Conservation (phyloP, 2,797 vertebrate species). For the Cephalopachus bancanus region DNA sequence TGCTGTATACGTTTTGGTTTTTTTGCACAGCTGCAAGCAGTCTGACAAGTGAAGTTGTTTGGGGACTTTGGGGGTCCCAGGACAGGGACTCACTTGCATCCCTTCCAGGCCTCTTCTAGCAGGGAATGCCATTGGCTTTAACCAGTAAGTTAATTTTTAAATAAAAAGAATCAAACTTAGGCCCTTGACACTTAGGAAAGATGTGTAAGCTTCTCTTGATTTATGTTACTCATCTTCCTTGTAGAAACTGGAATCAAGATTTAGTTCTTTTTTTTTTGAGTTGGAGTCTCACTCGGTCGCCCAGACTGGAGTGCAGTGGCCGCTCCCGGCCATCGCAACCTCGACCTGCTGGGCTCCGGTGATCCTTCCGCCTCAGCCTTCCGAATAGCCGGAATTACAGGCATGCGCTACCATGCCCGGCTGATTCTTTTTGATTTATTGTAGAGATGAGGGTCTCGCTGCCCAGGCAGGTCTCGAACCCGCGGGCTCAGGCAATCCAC, state of each 20-base stretch:
- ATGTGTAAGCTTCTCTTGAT: slow-evolving; percentile 65
- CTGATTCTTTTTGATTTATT: too few species aligned
- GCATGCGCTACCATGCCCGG: too few species aligned
- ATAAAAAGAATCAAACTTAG: slow-evolving; percentile 69
- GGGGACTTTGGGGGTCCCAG: background rate
- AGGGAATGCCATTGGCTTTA: slow-evolving; percentile 36
- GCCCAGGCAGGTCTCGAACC: too few species aligned
- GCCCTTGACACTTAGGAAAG: slow-evolving; percentile 53
- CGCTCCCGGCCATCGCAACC: too few species aligned
- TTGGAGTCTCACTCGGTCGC: too few species aligned
- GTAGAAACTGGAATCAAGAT: slow-evolving; percentile 69
- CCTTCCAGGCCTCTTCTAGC: slow-evolving; percentile 44
- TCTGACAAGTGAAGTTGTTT: background rate
- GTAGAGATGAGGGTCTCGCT: too few species aligned
- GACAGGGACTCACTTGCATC: background rate
- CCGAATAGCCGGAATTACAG: too few species aligned
- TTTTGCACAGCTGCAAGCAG: slow-evolving; percentile 3
- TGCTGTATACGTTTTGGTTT: background rate
- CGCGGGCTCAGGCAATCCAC: too few species aligned
- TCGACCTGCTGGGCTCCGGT: too few species aligned
- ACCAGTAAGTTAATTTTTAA: slow-evolving; percentile 68
- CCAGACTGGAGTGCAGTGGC: too few species aligned
- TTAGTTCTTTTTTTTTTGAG: too few species aligned
- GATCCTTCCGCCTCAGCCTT: too few species aligned
- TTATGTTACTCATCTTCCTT: slow-evolving; percentile 72